Percentiles rank a stretch among this genome's conserved stretches.
phyloP scores from a whole-genome alignment of 1,140 invertebrate genomes.

The Polypedilum vanderplanki region DNA sequence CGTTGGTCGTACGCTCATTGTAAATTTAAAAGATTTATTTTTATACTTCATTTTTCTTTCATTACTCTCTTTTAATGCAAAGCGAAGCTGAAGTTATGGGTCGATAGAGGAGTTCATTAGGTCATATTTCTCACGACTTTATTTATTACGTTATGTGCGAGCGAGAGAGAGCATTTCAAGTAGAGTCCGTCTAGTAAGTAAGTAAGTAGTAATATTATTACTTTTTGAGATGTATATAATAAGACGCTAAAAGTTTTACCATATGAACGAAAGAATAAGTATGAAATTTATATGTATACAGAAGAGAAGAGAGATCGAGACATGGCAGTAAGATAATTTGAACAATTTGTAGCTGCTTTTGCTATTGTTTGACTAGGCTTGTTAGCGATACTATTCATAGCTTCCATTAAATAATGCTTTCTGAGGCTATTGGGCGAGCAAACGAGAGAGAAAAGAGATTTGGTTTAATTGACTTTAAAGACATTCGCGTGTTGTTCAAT shows the following conservation, averaged over 20 bases:
- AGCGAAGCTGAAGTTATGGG: background rate
- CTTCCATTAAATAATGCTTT: conserved; percentile 1
- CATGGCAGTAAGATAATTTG: background rate
- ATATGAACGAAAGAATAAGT: too few species aligned
- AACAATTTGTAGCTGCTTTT: background rate
- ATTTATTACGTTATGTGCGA: too few species aligned
- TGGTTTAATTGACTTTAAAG: background rate
- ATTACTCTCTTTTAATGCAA: background rate
- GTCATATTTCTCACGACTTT: conserved; percentile 26
- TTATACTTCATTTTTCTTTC: background rate
- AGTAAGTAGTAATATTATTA: too few species aligned
- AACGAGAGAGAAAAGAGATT: background rate
- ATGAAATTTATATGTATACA: background rate
- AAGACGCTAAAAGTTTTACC: too few species aligned
- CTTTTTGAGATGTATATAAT: too few species aligned
- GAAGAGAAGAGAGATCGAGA: background rate
- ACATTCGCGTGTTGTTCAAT: background rate
- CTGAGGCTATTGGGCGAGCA: background rate
- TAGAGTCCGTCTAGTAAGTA: too few species aligned
- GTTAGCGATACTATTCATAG: conserved; percentile 11
- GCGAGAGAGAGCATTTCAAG: too few species aligned
- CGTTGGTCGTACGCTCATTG: too few species aligned
- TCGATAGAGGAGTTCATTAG: conserved; percentile 21
- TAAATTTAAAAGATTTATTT: background rate
- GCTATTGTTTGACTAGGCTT: conserved; percentile 11